phyloP scores from a whole-genome alignment of 2,888 invertebrate species.

The Troides oblongomaculatus region DNA sequence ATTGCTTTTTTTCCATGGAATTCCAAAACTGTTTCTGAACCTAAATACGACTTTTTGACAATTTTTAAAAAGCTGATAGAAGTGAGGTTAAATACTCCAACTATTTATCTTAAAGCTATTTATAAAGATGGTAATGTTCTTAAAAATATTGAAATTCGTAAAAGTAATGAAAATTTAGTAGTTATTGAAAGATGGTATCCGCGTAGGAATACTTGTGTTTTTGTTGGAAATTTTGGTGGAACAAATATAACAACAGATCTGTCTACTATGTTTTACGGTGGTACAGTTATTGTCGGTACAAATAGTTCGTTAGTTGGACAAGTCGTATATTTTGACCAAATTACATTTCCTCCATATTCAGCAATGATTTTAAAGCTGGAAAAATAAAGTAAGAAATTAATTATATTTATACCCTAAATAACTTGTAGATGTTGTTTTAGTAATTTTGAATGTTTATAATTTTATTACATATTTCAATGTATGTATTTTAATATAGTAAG shows the following conservation, averaged over 20 bases:
- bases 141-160: slow-evolving; percentile 85
- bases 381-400: slow-evolving; percentile 45
- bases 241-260: slow-evolving; percentile 83
- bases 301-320: slow-evolving; percentile 61
- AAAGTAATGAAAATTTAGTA: slow-evolving; percentile 82
- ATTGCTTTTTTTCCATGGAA: slow-evolving; percentile 83
- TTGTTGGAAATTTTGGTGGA: slow-evolving; percentile 86
- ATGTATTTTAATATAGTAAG: neutral
- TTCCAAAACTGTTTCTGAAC: slow-evolving; percentile 73
- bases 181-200: slow-evolving; percentile 89
- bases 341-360: slow-evolving; percentile 68
- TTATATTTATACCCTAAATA: neutral
- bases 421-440: neutral
- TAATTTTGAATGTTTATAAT: neutral
- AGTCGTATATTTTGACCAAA: slow-evolving; percentile 65
- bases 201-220: slow-evolving; percentile 86
- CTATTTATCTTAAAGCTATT: slow-evolving; percentile 86
- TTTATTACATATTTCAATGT: neutral
- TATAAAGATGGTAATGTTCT: slow-evolving; percentile 82
- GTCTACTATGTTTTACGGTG: slow-evolving; percentile 88
- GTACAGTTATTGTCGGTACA: slow-evolving; percentile 72
- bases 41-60: slow-evolving; percentile 74
- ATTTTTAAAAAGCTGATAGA: slow-evolving; percentile 80
- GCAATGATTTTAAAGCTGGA: slow-evolving; percentile 69
- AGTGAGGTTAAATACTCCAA: slow-evolving; percentile 82